Evolutionary conservation across 2,888 invertebrate genomes (phyloP).

Genomic region (Drosophila nr. perissopoda): DNA sequence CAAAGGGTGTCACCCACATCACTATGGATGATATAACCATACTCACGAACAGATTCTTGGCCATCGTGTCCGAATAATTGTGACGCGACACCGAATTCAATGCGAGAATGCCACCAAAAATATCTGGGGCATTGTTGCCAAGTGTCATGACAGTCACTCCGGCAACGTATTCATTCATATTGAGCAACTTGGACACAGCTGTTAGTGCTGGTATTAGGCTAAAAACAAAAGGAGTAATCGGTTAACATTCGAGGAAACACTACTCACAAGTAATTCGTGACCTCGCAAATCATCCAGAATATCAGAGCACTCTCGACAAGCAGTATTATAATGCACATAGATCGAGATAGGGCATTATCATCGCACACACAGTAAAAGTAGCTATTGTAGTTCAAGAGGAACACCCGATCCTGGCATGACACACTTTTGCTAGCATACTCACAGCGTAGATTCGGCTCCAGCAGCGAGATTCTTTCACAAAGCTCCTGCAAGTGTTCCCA

Average conservation of each 20-base stretch:
- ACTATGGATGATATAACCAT: constrained; percentile 87
- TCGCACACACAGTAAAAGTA: constrained; percentile 43
- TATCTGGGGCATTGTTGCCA: constrained; percentile 89
- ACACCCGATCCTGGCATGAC: constrained; percentile 16
- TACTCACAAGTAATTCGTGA: constrained; percentile 44
- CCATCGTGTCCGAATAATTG: constrained; percentile 85
- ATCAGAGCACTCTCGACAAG: background rate
- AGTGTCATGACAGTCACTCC: constrained; percentile 90
- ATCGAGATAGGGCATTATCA: background rate
- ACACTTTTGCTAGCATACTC: constrained; percentile 2
- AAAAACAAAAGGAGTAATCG: background rate
- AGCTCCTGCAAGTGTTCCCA: constrained; percentile 10
- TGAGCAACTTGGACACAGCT: constrained; percentile 84
- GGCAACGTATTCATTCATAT: constrained; percentile 86
- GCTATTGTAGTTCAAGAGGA: constrained; percentile 36
- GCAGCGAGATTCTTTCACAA: constrained; percentile 29
- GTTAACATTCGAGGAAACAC: too few relatives aligned
- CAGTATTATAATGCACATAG: constrained; percentile 18
- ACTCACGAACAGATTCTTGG: constrained; percentile 88
- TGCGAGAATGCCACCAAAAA: constrained; percentile 87
- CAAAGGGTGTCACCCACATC: constrained; percentile 86
- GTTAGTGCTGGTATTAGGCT: constrained; percentile 87
- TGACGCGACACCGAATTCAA: constrained; percentile 83
- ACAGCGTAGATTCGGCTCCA: constrained; percentile 36
- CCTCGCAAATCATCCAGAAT: constrained; percentile 37